Evolutionary conservation across 2,888 invertebrate genomes (phyloP), one percentile per base, ranked within the genome.

Genomic region (Bruchidius siliquastri): DNA sequence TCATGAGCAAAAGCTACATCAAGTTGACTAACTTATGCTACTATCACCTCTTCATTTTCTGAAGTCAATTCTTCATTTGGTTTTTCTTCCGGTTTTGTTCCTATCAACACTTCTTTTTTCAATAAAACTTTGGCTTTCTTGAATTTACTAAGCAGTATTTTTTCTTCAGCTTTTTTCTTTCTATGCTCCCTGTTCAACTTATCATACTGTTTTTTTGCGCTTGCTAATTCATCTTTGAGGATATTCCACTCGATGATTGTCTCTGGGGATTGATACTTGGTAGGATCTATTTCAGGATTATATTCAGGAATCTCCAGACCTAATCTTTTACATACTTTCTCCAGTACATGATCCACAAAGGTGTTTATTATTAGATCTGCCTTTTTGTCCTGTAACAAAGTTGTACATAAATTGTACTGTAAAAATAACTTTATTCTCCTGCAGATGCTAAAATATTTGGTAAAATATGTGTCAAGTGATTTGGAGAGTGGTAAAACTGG

Each of bases 331-430:
- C 94, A 92, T 0, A 97, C 88, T 83, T 90, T 91, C 74, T 88
- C 88, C 81, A 97, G 88, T 71, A 98, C 91, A 73, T 92, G 91
- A 85, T 98, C 98, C 0, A 97, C 95, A 86, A 96, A 97, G 20
- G 93, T 91, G 82, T 96, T 93, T 78, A 98, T 96, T 71, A 94
- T 89, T 74, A 98, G 86, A 86, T 97, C 94, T 22, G 97, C 95
- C 87, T 96, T 95, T 84, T 94, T 94, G 84, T 98, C 96, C 95
- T 96, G 83, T 69, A 89, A 89, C 18, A 20, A 6, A 72, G 18
- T 20, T 71, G n/a, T n/a, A n/a, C n/a, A n/a, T n/a, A n/a, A n/a
- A n/a, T n/a, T n/a, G n/a, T 26, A 26, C 26, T 26, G 26, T 4
- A 26, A 26, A n/a, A n/a, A n/a, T n/a, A n/a, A n/a, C n/a, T n/a